phyloP scores from a whole-genome alignment of 2,113 vertebrate species.

The Leptobrachium ailaonicum region DNA sequence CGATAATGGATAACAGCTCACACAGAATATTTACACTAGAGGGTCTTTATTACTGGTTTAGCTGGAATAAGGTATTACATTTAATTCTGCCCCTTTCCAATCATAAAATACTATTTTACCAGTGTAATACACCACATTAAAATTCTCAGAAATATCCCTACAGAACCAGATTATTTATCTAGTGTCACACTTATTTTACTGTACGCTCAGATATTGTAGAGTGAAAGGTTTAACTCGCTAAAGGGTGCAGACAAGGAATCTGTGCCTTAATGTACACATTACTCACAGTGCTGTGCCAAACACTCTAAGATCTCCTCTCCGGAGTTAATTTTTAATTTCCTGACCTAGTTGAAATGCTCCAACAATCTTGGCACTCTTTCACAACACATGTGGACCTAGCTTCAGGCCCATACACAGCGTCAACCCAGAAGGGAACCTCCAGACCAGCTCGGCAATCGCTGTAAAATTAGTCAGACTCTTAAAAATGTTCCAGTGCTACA shows the following conservation, averaged over 20 bases:
- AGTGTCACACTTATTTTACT: constrained; percentile 29
- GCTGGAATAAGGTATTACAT: too few relatives aligned
- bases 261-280: constrained; percentile 52
- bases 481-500: constrained; percentile 51
- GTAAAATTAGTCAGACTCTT: constrained; percentile 54
- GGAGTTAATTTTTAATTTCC: constrained; percentile 74
- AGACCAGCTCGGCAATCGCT: constrained; percentile 54
- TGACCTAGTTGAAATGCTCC: constrained; percentile 62
- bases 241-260: constrained; percentile 42
- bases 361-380: constrained; percentile 56
- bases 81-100: too few relatives aligned
- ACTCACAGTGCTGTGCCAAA: constrained; percentile 57
- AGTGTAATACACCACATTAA: too few relatives aligned
- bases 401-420: constrained; percentile 58
- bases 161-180: not conserved
- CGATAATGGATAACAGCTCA: too few relatives aligned
- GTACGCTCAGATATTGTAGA: constrained; percentile 19
- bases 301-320: constrained; percentile 60
- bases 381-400: constrained; percentile 53
- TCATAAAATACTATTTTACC: too few relatives aligned
- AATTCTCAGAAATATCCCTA: too few relatives aligned
- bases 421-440: constrained; percentile 58
- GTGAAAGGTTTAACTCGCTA: constrained; percentile 7
- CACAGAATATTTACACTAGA: too few relatives aligned
- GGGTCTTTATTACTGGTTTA: too few relatives aligned